phyloP scores from a whole-genome alignment of 2,797 vertebrate genomes.

The Bryconaethiops microstoma region DNA sequence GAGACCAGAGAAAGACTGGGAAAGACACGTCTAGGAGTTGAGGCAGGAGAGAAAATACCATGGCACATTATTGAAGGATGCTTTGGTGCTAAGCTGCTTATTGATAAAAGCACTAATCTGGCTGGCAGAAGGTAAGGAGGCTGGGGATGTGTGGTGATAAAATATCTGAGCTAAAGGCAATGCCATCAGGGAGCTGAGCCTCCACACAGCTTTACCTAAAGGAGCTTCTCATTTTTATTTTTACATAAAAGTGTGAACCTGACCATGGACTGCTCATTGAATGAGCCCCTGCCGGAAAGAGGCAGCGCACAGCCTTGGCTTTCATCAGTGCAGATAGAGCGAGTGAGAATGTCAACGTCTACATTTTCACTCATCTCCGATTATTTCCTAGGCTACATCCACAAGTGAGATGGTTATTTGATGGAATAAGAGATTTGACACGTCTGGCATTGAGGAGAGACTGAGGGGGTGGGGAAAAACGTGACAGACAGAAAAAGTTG shows the following conservation, averaged over 20 bases:
- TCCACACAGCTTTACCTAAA: conserved; percentile 75
- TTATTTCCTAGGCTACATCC: conserved; percentile 65
- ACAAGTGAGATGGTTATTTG: conserved; percentile 67
- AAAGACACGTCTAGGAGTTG: conserved; percentile 65
- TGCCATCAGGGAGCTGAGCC: conserved; percentile 75
- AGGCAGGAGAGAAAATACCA: conserved; percentile 68
- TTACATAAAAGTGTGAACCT: conserved; percentile 63
- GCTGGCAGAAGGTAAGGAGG: conserved; percentile 82
- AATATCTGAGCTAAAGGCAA: conserved; percentile 80
- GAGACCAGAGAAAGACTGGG: conserved; percentile 37
- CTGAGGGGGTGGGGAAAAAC: background rate
- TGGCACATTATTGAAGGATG: conserved; percentile 81
- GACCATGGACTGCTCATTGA: conserved; percentile 61
- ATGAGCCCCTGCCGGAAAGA: conserved; percentile 43
- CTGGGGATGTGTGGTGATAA: conserved; percentile 77
- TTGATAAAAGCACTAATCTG: conserved; percentile 87
- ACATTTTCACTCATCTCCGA: conserved; percentile 64
- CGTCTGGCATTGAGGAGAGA: conserved; percentile 8
- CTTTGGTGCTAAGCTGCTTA: conserved; percentile 84
- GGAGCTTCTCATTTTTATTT: conserved; percentile 67
- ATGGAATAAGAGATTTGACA: conserved; percentile 57
- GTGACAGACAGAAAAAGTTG: conserved; percentile 40
- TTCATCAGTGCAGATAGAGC: conserved; percentile 67
- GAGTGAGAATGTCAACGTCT: conserved; percentile 65
- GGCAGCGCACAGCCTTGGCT: conserved; percentile 54